A percentile compares a stretch with the other conserved stretches of the same genome.
Conservation (phyloP, 2,797 vertebrate genomes). For the Xenentodon cancila region DNA sequence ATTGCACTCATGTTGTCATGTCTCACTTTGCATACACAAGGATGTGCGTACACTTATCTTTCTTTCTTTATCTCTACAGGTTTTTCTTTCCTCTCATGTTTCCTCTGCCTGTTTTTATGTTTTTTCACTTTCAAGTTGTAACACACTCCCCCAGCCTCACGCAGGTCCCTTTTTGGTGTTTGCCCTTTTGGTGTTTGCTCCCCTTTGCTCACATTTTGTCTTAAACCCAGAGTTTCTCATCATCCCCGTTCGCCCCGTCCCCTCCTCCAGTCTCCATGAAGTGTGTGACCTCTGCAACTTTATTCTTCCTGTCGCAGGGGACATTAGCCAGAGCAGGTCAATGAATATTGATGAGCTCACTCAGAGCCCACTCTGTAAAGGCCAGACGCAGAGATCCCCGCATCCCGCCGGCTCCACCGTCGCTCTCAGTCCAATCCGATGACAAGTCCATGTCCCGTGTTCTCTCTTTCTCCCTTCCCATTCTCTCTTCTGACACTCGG, state of each 20-base stretch:
- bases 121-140: slow-evolving; percentile 59
- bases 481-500: slow-evolving; percentile 20
- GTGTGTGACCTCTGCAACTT: slow-evolving; percentile 78
- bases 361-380: slow-evolving; percentile 72
- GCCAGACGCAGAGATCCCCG: slow-evolving; percentile 63
- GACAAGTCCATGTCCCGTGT: slow-evolving; percentile 49
- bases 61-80: slow-evolving; percentile 25
- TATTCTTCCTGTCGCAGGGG: slow-evolving; percentile 69
- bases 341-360: slow-evolving; percentile 83
- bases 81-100: slow-evolving; percentile 48
- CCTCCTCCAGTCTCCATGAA: slow-evolving; percentile 51
- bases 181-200: slow-evolving; percentile 64
- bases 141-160: slow-evolving; percentile 56
- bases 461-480: not conserved
- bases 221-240: slow-evolving; percentile 55
- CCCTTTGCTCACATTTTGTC: slow-evolving; percentile 58
- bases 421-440: slow-evolving; percentile 52
- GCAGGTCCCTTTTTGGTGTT: slow-evolving; percentile 49
- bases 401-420: slow-evolving; percentile 53
- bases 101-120: slow-evolving; percentile 59
- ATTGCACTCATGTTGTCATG: slow-evolving; percentile 47
- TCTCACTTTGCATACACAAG: slow-evolving; percentile 34
- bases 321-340: slow-evolving; percentile 72
- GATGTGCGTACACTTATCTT: slow-evolving; percentile 39
- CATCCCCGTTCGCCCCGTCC: slow-evolving; percentile 17